phyloP scores from a whole-genome alignment of 2,888 invertebrate genomes.

The Phalera bucephala region DNA sequence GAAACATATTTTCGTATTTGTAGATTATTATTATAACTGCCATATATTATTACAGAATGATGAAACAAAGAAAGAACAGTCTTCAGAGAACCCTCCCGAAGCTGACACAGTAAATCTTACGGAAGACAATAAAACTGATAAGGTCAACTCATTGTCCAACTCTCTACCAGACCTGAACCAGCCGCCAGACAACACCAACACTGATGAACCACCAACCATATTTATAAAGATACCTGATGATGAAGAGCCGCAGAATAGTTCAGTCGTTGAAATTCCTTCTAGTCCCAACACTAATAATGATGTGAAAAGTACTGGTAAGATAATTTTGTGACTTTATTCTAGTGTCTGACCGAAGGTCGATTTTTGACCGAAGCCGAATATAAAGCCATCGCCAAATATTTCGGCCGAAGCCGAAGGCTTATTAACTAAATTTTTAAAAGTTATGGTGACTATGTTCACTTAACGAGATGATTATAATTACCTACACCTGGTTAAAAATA shows the following conservation, averaged over 20 bases:
- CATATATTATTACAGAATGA: slow-evolving; percentile 1
- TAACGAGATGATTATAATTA: too few species aligned
- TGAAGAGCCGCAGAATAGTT: not conserved
- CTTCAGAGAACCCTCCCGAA: not conserved
- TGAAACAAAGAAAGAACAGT: slow-evolving; percentile 3
- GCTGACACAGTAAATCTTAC: not conserved
- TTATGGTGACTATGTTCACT: too few species aligned
- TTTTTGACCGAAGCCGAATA: too few species aligned
- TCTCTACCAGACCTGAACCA: slow-evolving; percentile 34
- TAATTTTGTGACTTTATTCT: too few species aligned
- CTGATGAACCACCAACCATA: not conserved
- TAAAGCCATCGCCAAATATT: too few species aligned
- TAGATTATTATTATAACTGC: too few species aligned
- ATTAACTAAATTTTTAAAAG: too few species aligned
- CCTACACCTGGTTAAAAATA: too few species aligned
- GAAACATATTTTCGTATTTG: too few species aligned
- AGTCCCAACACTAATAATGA: slow-evolving; percentile 17
- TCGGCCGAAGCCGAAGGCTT: too few species aligned
- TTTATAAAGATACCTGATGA: slow-evolving; percentile 1
- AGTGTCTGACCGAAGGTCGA: too few species aligned
- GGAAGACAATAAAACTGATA: slow-evolving; percentile 9
- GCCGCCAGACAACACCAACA: slow-evolving; percentile 15
- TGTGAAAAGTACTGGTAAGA: slow-evolving; percentile 22
- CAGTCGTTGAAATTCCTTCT: slow-evolving; percentile 10
- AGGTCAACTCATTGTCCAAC: slow-evolving; percentile 7